Evolutionary conservation across 2,797 vertebrate genomes (phyloP).

Genomic region (Catharus ustulatus): DNA sequence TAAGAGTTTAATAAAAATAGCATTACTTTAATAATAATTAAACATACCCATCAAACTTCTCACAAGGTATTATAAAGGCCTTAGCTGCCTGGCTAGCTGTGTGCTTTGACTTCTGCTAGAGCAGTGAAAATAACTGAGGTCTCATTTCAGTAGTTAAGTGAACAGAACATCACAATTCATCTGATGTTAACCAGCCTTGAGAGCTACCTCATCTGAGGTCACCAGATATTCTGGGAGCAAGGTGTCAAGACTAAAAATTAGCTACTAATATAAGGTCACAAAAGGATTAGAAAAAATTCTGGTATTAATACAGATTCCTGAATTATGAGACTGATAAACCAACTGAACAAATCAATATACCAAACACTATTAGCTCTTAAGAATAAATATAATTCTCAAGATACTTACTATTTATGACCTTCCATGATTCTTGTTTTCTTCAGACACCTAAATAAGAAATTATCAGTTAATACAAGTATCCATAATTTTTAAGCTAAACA

Average conservation of each 20-base stretch:
- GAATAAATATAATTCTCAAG: neutral
- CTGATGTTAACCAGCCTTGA: neutral
- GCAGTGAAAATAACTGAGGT: neutral
- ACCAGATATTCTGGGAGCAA: neutral
- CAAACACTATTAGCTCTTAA: neutral
- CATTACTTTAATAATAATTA: neutral
- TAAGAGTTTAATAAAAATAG: neutral
- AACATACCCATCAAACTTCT: neutral
- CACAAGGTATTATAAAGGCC: neutral
- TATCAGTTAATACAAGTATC: neutral
- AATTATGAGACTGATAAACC: neutral
- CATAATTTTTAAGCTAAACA: neutral
- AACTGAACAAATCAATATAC: neutral
- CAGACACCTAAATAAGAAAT: slow-evolving; percentile 43
- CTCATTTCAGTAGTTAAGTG: neutral
- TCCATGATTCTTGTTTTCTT: slow-evolving; percentile 75
- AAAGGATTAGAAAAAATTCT: neutral
- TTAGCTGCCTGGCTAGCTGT: neutral
- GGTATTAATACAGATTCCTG: neutral
- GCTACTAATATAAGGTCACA: neutral
- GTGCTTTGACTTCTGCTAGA: neutral
- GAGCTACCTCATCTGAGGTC: neutral
- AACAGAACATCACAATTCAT: neutral
- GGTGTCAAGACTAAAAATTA: neutral
- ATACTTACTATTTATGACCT: slow-evolving; percentile 80